Evolutionary conservation across 2,113 vertebrate genomes (phyloP), one percentile per base, ranked within the genome.

Genomic region (Naja naja): DNA sequence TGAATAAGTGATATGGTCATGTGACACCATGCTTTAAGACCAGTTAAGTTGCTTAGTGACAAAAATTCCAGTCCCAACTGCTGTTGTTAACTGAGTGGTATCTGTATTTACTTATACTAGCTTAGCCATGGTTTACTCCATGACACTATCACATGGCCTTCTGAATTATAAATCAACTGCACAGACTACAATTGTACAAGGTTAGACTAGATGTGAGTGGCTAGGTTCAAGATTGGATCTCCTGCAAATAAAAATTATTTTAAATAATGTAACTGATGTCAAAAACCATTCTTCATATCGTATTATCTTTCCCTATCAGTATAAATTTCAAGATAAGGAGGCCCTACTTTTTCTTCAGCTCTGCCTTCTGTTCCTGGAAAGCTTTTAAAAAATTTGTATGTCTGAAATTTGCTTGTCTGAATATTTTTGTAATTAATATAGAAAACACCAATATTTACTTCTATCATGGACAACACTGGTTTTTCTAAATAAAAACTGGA

Each of bases 371-470:
- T 34, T 23, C n/a, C 23, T n/a, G n/a, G 52, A 25, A 39, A 27
- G 30, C 49, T 90, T 74, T 39, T 39, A 0, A 1, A 89, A 89
- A 89, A 89, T 0, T 27, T 52, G 9, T 22, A 3, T 43, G 3
- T 18, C 16, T 49, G 8, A 30, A 91, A 87, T 58, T 58, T 54
- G 25, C 39, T 55, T 49, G 34, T 10, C 20, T 54, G 81, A 9
- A 34, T 53, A 10, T 54, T 5, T 0, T 0, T 0, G 0, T 1
- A 34, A 88, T 27, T 27, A 87, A 34, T 25, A 0, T 0, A 2
- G 3, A 2, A 0, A 0, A 58, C 43, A 18, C 1, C 45, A 58
- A 34, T 60, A 47, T 49, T 10, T 11, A 58, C 6, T 58, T 60
- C 45, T 54, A 20, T 34, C n/a, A 52, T 86, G 2, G 56, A 74